These are phyloP conservation scores for Bruchidius siliquastri DNA, from an alignment of 2,888 invertebrate genomes.

Conservation along the genomic window DNA sequence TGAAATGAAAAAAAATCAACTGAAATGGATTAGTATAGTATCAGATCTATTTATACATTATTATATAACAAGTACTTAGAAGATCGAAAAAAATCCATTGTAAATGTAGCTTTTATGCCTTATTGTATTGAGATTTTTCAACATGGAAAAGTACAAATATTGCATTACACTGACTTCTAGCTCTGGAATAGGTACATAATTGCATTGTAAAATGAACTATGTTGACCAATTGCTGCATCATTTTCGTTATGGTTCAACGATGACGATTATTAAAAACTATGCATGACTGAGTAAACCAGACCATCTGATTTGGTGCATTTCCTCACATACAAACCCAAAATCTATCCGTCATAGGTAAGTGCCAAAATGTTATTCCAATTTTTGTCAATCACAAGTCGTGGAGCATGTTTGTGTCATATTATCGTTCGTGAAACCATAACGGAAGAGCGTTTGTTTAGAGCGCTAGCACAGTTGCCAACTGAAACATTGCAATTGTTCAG, in stretches of 20 bases:
- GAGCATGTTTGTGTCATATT: background rate
- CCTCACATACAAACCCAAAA: too few relatives aligned
- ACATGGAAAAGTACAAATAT: slow-evolving; percentile 62
- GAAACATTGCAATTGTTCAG: slow-evolving; percentile 22
- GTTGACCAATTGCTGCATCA: slow-evolving; percentile 1
- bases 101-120: slow-evolving; percentile 48
- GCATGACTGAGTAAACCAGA: too few relatives aligned
- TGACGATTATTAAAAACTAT: background rate
- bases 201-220: slow-evolving; percentile 38
- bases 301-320: too few relatives aligned
- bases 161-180: slow-evolving; percentile 54
- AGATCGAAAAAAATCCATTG: slow-evolving; percentile 26
- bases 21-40: slow-evolving; percentile 21
- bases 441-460: background rate
- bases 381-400: too few relatives aligned
- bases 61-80: slow-evolving; percentile 23
- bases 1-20: slow-evolving; percentile 13
- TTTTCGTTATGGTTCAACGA: background rate
- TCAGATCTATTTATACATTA: slow-evolving; percentile 27
- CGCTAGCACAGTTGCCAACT: slow-evolving; percentile 17
- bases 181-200: slow-evolving; percentile 48
- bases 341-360: too few relatives aligned
- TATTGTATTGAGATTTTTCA: slow-evolving; percentile 56
- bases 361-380: too few relatives aligned
- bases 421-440: background rate